A percentile compares a stretch with the other conserved stretches of the same genome.
Evolutionary conservation across 2,113 vertebrate species (phyloP).

Genomic region (Labeo rohita): DNA sequence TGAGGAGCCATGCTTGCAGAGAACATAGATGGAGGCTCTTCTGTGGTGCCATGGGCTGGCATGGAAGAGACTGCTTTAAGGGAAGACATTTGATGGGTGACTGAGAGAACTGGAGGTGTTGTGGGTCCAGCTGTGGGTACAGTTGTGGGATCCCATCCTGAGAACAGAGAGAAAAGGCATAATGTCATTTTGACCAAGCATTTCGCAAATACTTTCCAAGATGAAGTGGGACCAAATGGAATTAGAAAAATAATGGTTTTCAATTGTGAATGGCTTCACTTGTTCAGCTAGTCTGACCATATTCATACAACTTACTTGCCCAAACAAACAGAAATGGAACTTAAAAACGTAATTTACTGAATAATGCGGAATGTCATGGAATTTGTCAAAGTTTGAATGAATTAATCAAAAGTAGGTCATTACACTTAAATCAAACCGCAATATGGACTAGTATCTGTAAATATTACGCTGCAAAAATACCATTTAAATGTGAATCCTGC

Average conservation of each 20-base stretch:
- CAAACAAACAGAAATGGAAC: background rate
- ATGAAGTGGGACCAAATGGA: background rate
- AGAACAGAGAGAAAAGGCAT: background rate
- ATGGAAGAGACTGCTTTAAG: background rate
- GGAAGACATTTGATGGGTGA: background rate
- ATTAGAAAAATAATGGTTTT: background rate
- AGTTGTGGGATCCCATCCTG: constrained; percentile 33
- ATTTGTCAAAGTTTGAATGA: too few species aligned
- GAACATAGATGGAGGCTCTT: constrained; percentile 51
- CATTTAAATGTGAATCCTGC: too few species aligned
- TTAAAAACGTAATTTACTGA: too few species aligned
- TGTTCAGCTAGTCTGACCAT: background rate
- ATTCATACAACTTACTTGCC: background rate
- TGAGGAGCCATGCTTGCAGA: constrained; percentile 51
- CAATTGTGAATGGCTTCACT: background rate
- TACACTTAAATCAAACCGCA: too few species aligned
- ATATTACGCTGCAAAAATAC: too few species aligned
- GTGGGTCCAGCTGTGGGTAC: background rate
- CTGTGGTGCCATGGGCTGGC: background rate
- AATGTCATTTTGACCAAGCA: background rate
- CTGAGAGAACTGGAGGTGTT: background rate
- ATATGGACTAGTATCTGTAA: too few species aligned
- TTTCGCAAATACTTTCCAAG: background rate
- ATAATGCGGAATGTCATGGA: too few species aligned
- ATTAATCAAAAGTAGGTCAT: too few species aligned